Percentiles rank a stretch among this genome's conserved stretches.
These are phyloP conservation scores for Sitobion miscanthi DNA, from an alignment of 1,140 invertebrate genomes.

Conservation along the genomic window DNA sequence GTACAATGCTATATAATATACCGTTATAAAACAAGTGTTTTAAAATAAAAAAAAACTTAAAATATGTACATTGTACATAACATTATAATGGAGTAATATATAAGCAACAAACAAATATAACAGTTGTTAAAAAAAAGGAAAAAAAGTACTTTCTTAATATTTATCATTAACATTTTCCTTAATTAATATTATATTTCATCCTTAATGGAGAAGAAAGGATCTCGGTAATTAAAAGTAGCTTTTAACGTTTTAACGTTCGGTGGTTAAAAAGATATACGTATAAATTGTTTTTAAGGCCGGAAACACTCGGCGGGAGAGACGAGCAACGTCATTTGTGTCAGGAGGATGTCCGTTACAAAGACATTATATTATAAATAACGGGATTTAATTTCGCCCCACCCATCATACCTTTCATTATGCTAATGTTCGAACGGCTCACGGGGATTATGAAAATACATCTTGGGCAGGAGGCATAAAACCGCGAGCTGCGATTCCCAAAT, in stretches of 20 bases:
- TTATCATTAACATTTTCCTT: conserved; percentile 44
- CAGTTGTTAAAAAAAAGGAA: conserved; percentile 11
- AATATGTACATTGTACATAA: neutral
- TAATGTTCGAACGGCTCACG: conserved; percentile 36
- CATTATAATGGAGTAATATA: conserved; percentile 15
- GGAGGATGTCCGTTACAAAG: conserved; percentile 52
- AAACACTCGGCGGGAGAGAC: conserved; percentile 50
- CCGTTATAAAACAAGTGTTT: neutral
- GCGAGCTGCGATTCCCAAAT: neutral
- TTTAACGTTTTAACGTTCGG: conserved; percentile 56
- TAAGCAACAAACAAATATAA: neutral
- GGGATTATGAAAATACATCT: conserved; percentile 31
- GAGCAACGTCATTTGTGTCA: conserved; percentile 43
- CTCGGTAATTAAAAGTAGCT: conserved; percentile 55
- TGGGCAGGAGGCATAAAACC: neutral
- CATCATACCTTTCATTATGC: conserved; percentile 52
- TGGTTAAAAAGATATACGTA: conserved; percentile 40
- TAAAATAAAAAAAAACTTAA: neutral
- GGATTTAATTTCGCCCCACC: conserved; percentile 32
- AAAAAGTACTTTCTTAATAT: conserved; percentile 12
- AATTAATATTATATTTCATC: conserved; percentile 51
- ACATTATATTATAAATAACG: conserved; percentile 55
- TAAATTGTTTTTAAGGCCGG: conserved; percentile 51
- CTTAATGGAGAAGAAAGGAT: conserved; percentile 53
- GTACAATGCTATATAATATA: neutral